These are phyloP conservation scores for Notodonta dromedarius DNA, from an alignment of 2,888 invertebrate genomes.

Conservation along the genomic window DNA sequence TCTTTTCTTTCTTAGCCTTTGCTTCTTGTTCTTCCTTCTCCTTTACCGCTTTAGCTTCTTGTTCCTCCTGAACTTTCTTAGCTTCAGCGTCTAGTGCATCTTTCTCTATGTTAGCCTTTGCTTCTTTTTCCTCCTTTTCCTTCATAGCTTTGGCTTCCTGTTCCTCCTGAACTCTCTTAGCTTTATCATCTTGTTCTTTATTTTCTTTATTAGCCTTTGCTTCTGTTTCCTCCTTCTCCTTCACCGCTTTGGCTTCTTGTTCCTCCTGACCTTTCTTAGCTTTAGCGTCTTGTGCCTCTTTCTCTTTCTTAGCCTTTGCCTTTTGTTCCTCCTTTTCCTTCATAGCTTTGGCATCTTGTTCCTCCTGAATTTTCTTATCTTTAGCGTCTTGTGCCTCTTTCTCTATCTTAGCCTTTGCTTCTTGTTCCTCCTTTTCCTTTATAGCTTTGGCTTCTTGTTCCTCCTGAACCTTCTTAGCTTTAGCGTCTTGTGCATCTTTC, in stretches of 20 bases:
- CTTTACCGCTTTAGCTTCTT: constrained; percentile 1
- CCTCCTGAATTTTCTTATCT: constrained; percentile 11
- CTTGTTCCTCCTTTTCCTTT: neutral
- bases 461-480: constrained; percentile 1
- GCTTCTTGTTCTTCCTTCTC: constrained; percentile 4
- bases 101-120: too few relatives aligned
- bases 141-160: constrained; percentile 8
- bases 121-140: constrained; percentile 1
- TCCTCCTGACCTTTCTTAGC: constrained; percentile 14
- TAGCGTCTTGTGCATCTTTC: neutral
- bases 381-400: constrained; percentile 4
- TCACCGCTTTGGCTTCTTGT: neutral
- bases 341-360: neutral
- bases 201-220: neutral
- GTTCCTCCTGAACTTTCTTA: constrained; percentile 5
- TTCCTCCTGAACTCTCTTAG: neutral
- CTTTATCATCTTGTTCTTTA: neutral
- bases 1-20: neutral
- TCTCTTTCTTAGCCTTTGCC: constrained; percentile 8
- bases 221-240: neutral
- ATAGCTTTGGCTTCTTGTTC: neutral
- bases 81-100: neutral
- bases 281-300: constrained; percentile 13
- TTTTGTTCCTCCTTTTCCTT: neutral
- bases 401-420: constrained; percentile 1